Base-by-base conservation (phyloP, 1,140 invertebrate species). In the Bombus haemorrhoidalis region DNA sequence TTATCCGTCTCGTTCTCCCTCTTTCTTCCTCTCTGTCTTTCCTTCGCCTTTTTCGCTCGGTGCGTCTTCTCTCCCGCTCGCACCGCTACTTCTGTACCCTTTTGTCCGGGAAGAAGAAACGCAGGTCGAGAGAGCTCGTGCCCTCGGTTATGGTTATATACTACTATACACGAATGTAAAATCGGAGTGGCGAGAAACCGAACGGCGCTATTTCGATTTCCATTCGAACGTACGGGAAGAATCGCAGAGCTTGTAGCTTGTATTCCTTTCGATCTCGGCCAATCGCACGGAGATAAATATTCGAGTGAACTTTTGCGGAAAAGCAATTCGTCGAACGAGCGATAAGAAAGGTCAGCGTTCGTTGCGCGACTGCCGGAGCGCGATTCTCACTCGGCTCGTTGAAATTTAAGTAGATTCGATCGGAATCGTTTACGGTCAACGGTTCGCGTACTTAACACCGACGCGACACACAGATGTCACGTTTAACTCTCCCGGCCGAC, bases 101-200 rank as follows among this genome's bases (percentile, higher is more conserved):
- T 90, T 90, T 90, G 86, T 90, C 78, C 88, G 84, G 81, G 64
- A 80, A 85, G 74, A 90, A 89, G 85, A 88, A 89, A 89, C 87
- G 73, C 62, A 73, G 81, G 81, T 89, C 88, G 87, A 89, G 87
- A 81, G 41, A 86, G 64, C 77, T 86, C 79, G 85, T 89, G 72
- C 80, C 84, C 87, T 81, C 83, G 43, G 62, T 73, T 41, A 83
- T 41, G 72, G 75, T 62, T 77, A 77, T 83, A 82, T 79, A 53
- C 69, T 79, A 53, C 69, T 68, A 69, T 53, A 72, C 72, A 73
- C 72, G 59, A n/a, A 62, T 59, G 10, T n/a, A 62, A 75, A 89
- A 89, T 89, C 73, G n/a, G 69, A 39, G 22, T 57, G 71, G 59
- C 74, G 71, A 79, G 79, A 77, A 75, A 75, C 75, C 9, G 8